Conservation (phyloP, 2,797 vertebrate species). For the Anabacerthia variegaticeps region DNA sequence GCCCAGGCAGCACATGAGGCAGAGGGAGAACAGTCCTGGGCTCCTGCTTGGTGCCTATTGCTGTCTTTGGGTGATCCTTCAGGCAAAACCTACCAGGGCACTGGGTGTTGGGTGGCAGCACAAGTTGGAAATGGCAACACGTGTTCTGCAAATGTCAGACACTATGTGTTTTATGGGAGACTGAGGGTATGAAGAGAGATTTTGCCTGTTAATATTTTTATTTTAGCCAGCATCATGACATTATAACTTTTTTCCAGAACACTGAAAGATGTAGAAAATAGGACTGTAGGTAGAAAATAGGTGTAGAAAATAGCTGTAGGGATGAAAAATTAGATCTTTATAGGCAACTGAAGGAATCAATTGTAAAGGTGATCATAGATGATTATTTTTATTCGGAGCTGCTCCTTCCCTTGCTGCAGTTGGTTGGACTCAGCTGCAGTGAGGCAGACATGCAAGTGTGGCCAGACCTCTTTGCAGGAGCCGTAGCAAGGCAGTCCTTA, state of each 20-base stretch:
- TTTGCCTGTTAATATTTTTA: neutral
- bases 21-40: neutral
- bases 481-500: neutral
- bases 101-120: neutral
- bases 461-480: neutral
- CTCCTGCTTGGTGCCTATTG: neutral
- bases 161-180: neutral
- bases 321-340: neutral
- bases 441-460: neutral
- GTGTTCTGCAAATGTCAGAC: neutral
- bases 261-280: neutral
- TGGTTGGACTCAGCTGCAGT: rapidly evolving
- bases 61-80: neutral
- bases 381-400: neutral
- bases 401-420: neutral
- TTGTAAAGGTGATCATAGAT: neutral
- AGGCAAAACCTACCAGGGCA: neutral
- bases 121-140: neutral
- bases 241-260: neutral
- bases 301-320: neutral
- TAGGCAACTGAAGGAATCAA: neutral
- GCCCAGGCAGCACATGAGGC: neutral
- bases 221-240: neutral
- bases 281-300: neutral
- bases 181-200: neutral